phyloP scores from a whole-genome alignment of 2,888 invertebrate genomes.

The Thymelicus acteon region DNA sequence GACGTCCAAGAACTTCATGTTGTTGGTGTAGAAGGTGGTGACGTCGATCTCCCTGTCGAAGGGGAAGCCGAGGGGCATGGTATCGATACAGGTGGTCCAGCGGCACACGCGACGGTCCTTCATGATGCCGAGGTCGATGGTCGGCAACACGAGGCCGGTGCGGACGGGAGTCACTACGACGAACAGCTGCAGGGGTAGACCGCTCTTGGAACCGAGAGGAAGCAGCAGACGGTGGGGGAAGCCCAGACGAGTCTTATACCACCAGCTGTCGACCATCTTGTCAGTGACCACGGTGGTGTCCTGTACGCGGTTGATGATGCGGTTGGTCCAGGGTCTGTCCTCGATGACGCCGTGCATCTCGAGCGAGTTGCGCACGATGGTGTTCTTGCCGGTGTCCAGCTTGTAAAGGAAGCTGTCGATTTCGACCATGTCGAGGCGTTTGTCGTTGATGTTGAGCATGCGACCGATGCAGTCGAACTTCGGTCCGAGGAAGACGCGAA shows the following conservation, averaged over 20 bases:
- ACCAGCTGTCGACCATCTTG: constrained; percentile 81
- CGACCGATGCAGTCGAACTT: constrained; percentile 88
- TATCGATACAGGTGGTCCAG: constrained; percentile 85
- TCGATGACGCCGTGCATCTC: constrained; percentile 87
- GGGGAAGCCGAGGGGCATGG: constrained; percentile 89
- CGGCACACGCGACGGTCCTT: constrained; percentile 82
- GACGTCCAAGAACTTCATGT: constrained; percentile 87
- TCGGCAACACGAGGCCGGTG: constrained; percentile 73
- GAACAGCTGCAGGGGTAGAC: constrained; percentile 87
- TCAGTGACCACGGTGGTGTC: constrained; percentile 77
- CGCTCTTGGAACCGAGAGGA: constrained; percentile 88
- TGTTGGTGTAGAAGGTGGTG: constrained; percentile 85
- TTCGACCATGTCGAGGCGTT: constrained; percentile 74
- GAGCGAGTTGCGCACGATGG: constrained; percentile 87
- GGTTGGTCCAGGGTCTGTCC: constrained; percentile 83
- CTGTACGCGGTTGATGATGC: constrained; percentile 50
- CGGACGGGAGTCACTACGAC: constrained; percentile 85
- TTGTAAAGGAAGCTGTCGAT: constrained; percentile 84
- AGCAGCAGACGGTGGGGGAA: constrained; percentile 89
- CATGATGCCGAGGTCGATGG: constrained; percentile 73
- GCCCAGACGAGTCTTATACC: constrained; percentile 81
- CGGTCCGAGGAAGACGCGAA: constrained; percentile 89
- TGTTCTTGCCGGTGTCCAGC: constrained; percentile 87
- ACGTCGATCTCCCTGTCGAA: constrained; percentile 88
- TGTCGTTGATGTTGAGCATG: constrained; percentile 77